These are phyloP conservation scores for Eutrigla gurnardus DNA, from an alignment of 2,797 vertebrate genomes.

Conservation along the genomic window DNA sequence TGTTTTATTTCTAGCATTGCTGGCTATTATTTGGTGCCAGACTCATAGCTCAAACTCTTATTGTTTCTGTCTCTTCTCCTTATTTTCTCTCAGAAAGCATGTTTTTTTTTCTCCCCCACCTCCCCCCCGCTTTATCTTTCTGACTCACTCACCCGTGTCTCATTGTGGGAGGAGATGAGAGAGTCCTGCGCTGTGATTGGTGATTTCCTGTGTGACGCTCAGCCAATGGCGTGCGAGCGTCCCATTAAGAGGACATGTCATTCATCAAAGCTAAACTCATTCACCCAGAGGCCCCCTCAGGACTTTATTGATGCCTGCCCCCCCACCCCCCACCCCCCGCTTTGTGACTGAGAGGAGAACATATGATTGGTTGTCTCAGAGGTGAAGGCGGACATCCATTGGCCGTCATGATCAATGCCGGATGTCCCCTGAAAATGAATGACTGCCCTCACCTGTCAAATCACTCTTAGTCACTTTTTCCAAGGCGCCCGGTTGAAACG, in stretches of 20 bases:
- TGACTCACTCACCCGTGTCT: slow-evolving; percentile 40
- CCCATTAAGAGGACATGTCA: slow-evolving; percentile 55
- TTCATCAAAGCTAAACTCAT: slow-evolving; percentile 73
- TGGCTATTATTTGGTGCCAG: slow-evolving; percentile 11
- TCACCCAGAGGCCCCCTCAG: slow-evolving; percentile 60
- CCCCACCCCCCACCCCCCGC: slow-evolving; percentile 33
- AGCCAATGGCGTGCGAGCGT: slow-evolving; percentile 64
- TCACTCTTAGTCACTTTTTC: slow-evolving; percentile 30
- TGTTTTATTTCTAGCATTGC: slow-evolving; percentile 17
- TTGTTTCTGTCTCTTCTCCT: slow-evolving; percentile 12
- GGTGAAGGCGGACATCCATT: slow-evolving; percentile 68
- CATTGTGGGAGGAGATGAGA: slow-evolving; percentile 35
- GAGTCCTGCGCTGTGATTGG: slow-evolving; percentile 46
- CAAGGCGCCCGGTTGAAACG: slow-evolving; percentile 3
- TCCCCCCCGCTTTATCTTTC: slow-evolving; percentile 14
- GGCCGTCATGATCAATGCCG: slow-evolving; percentile 59
- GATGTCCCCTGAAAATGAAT: slow-evolving; percentile 49
- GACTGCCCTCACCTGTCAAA: slow-evolving; percentile 41
- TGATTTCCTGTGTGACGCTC: slow-evolving; percentile 40
- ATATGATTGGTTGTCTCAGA: slow-evolving; percentile 69
- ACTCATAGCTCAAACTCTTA: slow-evolving; percentile 1
- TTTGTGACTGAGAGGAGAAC: slow-evolving; percentile 46
- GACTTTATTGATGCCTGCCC: slow-evolving; percentile 75
- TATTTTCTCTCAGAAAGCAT: slow-evolving; percentile 26
- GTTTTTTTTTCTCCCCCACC: slow-evolving; percentile 2